Evolutionary conservation across 2,888 invertebrate genomes (phyloP).

Genomic region (Phengaris alcon): DNA sequence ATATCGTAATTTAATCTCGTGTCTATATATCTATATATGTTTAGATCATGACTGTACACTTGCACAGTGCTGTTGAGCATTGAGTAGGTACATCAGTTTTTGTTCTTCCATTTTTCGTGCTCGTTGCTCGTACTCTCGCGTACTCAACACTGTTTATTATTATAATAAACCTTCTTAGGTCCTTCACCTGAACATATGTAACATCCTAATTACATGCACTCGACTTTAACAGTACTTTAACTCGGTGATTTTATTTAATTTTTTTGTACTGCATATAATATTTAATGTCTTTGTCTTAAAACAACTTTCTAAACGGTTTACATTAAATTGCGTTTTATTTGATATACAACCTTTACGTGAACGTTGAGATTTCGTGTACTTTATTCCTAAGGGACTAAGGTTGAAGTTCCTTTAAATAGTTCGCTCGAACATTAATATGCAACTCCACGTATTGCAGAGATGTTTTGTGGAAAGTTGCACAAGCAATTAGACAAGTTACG

Average conservation of each 20-base stretch:
- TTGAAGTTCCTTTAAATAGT: not conserved
- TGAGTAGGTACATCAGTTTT: not conserved
- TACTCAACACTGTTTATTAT: not conserved
- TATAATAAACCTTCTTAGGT: slow-evolving; percentile 4
- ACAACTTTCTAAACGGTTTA: slow-evolving; percentile 44
- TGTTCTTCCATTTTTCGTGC: not conserved
- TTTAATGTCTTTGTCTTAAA: slow-evolving; percentile 19
- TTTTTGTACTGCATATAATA: slow-evolving; percentile 2
- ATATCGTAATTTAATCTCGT: no score
- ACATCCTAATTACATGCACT: slow-evolving; percentile 13
- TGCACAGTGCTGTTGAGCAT: no score
- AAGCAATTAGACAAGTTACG: slow-evolving; percentile 59
- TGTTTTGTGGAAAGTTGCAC: slow-evolving; percentile 55
- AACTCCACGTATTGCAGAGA: slow-evolving; percentile 50
- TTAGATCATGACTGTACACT: no score
- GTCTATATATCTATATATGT: no score
- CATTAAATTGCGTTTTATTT: slow-evolving; percentile 61
- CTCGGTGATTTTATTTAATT: slow-evolving; percentile 4
- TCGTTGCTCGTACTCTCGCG: not conserved
- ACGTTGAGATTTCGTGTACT: slow-evolving; percentile 26
- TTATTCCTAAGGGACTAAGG: slow-evolving; percentile 24
- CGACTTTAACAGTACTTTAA: slow-evolving; percentile 3
- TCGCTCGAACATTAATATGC: slow-evolving; percentile 40
- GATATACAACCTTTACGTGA: slow-evolving; percentile 57
- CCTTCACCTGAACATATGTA: slow-evolving; percentile 17